phyloP scores from a whole-genome alignment of 2,797 vertebrate genomes.

The Erithacus rubecula region DNA sequence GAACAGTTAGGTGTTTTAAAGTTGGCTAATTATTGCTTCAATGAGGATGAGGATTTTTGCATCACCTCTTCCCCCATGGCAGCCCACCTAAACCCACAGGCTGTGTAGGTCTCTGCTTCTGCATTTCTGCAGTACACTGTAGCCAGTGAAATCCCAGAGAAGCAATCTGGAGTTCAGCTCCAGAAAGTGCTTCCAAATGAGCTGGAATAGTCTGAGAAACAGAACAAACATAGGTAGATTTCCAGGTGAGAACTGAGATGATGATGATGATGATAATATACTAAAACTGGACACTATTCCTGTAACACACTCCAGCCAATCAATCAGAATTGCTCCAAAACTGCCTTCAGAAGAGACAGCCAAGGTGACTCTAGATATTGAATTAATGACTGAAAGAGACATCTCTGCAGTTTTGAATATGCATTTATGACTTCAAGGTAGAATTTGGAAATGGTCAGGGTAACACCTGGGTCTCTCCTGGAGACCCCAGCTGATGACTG shows the following conservation, averaged over 20 bases:
- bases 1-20: neutral
- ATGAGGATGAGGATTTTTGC: neutral
- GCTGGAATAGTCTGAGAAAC: neutral
- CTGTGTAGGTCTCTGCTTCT: neutral
- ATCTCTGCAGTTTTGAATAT: neutral
- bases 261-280: neutral
- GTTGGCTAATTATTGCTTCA: neutral
- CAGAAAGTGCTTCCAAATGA: neutral
- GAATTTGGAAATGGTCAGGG: neutral
- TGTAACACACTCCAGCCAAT: neutral
- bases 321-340: neutral
- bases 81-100: neutral
- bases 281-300: fast-evolving
- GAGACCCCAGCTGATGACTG: fast-evolving
- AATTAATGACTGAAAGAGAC: neutral
- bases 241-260: neutral
- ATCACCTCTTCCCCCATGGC: neutral
- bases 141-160: fast-evolving
- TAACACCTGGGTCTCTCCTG: neutral
- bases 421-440: neutral
- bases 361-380: neutral
- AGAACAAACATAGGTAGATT: neutral
- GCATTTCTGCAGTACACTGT: neutral
- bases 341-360: neutral
- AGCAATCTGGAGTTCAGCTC: neutral